Evolutionary conservation across 2,888 invertebrate genomes (phyloP).

Genomic region (Clepsis dumicolana): DNA sequence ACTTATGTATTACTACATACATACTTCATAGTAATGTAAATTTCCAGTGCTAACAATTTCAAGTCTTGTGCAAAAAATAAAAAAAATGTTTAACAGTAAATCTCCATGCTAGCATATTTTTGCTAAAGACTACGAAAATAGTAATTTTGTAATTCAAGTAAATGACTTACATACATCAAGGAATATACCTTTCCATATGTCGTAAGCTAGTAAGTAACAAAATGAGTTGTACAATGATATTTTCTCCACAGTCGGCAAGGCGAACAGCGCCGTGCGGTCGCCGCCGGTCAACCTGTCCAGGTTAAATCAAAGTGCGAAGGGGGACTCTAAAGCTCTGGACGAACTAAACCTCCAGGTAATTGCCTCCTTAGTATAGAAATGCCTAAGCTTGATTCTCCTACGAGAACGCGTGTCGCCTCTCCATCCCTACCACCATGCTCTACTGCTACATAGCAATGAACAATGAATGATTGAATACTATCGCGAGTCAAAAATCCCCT

Average conservation of each 20-base stretch:
- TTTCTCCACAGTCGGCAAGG: slow-evolving; percentile 72
- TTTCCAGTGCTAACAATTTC: too few relatives aligned
- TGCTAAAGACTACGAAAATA: too few relatives aligned
- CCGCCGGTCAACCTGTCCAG: slow-evolving; percentile 76
- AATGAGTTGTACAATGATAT: background rate
- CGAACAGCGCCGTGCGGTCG: slow-evolving; percentile 70
- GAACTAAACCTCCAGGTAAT: slow-evolving; percentile 79
- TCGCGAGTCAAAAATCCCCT: too few relatives aligned
- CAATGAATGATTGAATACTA: too few relatives aligned
- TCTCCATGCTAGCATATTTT: too few relatives aligned
- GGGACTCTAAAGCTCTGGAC: slow-evolving; percentile 79
- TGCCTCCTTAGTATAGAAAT: slow-evolving; percentile 15
- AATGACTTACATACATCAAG: background rate
- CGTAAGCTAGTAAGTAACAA: background rate
- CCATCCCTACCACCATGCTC: too few relatives aligned
- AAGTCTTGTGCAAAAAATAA: too few relatives aligned
- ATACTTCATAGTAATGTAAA: too few relatives aligned
- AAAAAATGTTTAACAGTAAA: too few relatives aligned
- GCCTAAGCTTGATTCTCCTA: background rate
- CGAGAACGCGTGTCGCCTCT: too few relatives aligned
- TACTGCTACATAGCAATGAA: too few relatives aligned
- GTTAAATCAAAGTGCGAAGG: slow-evolving; percentile 78
- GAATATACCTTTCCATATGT: background rate
- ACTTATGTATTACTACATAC: too few relatives aligned
- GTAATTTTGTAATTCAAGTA: background rate